Evolutionary conservation across 1,140 invertebrate species (phyloP), one percentile per base, ranked within the genome.

Genomic region (Agrilus planipennis): DNA sequence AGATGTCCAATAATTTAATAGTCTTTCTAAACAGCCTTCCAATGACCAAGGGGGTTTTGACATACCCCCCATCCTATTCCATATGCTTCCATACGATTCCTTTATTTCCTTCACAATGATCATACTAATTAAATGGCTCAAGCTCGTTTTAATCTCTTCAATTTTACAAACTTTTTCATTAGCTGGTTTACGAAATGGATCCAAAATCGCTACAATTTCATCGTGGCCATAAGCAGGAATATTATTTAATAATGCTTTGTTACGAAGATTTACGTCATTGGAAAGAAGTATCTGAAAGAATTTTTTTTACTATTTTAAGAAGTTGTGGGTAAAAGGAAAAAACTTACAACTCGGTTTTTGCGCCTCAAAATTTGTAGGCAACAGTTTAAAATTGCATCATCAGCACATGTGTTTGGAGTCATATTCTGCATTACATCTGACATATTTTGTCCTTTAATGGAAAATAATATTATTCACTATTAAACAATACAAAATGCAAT

Each of bases 71-170:
- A 42, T 21, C 28, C 28, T 34, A 11, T 34, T 14, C 19, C 20
- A 19, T 12, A 17, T 17, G 19, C n/a, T 16, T 9, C 41, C 41
- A 29, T 35, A 42, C 18, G 41, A 31, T 27, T 42, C 20, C 17
- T 18, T 15, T 25, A 36, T 25, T 36, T 42, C 34, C 1, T 10
- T 12, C 14, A 19, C 6, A 16, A 42, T 36, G 11, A 42, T 35
- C 6, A 16, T 11, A 16, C 29, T 35, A 28, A 34, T 17, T 14
- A 36, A 14, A 14, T 35, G 6, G 3, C 20, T 25, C 12, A 42
- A 12, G 11, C 5, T 10, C 6, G 17, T 17, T 20, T 9, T 29
- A 9, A 34, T 42, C 17, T 28, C 2, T 3, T 7, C 16, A 31
- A 6, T 31, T 31, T 31, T 11, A 6, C 15, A 6, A 7, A 5